A percentile compares a stretch with the other conserved stretches of the same genome.
These are phyloP conservation scores for Dallia pectoralis DNA, from an alignment of 2,797 vertebrate genomes.

Conservation along the genomic window DNA sequence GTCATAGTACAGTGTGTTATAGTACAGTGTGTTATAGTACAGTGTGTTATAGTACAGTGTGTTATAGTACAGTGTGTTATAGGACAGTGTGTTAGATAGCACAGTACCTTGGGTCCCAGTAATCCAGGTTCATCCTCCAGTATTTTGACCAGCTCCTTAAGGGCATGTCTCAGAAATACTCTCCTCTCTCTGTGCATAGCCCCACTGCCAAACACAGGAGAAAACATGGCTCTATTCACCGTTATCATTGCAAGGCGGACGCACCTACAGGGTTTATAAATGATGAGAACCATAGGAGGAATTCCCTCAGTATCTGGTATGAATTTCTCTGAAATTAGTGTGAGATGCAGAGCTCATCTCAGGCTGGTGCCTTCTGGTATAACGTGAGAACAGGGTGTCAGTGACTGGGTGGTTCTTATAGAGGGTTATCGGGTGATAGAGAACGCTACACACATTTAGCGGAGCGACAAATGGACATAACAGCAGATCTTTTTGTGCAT, in stretches of 20 bases:
- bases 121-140: slow-evolving; percentile 89
- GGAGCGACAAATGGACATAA: no score
- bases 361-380: background rate
- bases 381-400: background rate
- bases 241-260: slow-evolving; percentile 17
- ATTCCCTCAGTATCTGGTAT: background rate
- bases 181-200: slow-evolving; percentile 84
- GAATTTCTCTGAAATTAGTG: background rate
- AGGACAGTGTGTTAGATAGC: background rate
- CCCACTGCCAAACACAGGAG: slow-evolving; percentile 68
- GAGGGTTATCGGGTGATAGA: no score
- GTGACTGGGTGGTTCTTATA: no score
- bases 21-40: no score
- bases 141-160: slow-evolving; percentile 83
- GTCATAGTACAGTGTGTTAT: no score
- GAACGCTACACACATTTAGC: no score
- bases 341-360: background rate
- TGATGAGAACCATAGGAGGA: background rate
- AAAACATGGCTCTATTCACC: slow-evolving; percentile 5
- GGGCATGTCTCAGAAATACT: slow-evolving; percentile 75
- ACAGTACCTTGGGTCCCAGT: slow-evolving; percentile 86
- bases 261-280: background rate
- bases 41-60: no score
- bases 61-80: no score
- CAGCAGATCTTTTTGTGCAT: no score